Percentiles rank a stretch among this genome's conserved stretches.
Evolutionary conservation across 2,797 vertebrate species (phyloP).

Genomic region (Chiropotes sagulatus): DNA sequence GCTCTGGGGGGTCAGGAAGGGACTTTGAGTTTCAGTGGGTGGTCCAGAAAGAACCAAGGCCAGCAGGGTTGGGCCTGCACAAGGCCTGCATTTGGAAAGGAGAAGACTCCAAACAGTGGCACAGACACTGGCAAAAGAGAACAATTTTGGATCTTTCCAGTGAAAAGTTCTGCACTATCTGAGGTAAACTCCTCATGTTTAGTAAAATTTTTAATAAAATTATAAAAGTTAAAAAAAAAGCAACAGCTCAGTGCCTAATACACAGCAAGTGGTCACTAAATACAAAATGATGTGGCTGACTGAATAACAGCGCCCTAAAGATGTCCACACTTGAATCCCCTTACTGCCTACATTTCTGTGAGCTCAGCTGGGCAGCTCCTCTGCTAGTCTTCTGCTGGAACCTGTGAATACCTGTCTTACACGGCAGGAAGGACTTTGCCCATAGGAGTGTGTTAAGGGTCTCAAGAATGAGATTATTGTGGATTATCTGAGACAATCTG

Average conservation of each 20-base stretch:
- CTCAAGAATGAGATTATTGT: neutral
- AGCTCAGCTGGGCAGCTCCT: neutral
- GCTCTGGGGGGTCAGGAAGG: neutral
- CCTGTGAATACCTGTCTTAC: neutral
- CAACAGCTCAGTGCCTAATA: neutral
- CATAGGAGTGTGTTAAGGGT: neutral
- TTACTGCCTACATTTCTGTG: neutral
- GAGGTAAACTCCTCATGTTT: neutral
- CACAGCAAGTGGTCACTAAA: neutral
- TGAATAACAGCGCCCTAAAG: neutral
- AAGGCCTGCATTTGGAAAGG: neutral
- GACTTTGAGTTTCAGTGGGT: neutral
- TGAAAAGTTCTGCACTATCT: neutral
- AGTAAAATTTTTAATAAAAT: neutral
- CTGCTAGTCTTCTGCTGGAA: neutral
- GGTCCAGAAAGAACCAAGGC: neutral
- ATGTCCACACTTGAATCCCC: neutral
- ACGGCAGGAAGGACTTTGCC: neutral
- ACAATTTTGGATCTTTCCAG: neutral
- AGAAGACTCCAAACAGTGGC: neutral
- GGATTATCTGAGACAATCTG: neutral
- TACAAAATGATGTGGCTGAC: neutral
- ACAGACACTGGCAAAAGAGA: neutral
- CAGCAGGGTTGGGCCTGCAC: neutral
- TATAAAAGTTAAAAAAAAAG: neutral